These are phyloP conservation scores for Lobophora halterata DNA, from an alignment of 2,888 invertebrate genomes.

Conservation along the genomic window DNA sequence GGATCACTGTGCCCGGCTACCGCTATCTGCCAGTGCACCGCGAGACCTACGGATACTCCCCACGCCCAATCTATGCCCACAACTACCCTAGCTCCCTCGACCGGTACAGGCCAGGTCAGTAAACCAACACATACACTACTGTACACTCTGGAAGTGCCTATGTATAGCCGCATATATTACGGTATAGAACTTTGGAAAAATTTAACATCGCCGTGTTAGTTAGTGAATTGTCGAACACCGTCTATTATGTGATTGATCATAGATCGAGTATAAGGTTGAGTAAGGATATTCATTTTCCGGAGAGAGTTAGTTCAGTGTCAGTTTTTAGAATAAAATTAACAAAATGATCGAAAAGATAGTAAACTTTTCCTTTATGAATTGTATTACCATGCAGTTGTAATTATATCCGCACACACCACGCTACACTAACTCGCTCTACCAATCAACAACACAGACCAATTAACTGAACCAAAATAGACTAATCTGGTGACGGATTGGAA, in stretches of 20 bases:
- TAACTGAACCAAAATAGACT: slow-evolving; percentile 35
- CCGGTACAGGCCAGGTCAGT: slow-evolving; percentile 93
- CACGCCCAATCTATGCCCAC: slow-evolving; percentile 92
- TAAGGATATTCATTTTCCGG: too few species aligned
- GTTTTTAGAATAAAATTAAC: too few species aligned
- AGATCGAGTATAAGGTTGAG: too few species aligned
- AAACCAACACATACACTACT: slow-evolving; percentile 31
- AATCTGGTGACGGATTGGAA: slow-evolving; percentile 37
- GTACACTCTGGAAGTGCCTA: slow-evolving; percentile 12
- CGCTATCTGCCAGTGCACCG: slow-evolving; percentile 95
- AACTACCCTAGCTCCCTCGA: slow-evolving; percentile 88
- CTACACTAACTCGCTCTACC: slow-evolving; percentile 45
- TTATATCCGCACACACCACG: slow-evolving; percentile 29
- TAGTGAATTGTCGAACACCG: too few species aligned
- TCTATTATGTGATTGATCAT: too few species aligned
- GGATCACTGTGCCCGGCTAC: slow-evolving; percentile 93
- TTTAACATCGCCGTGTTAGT: too few species aligned
- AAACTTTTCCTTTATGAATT: slow-evolving; percentile 1
- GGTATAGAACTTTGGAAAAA: slow-evolving; percentile 3
- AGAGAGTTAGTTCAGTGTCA: too few species aligned
- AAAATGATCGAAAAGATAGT: slow-evolving; percentile 2
- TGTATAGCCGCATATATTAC: slow-evolving; percentile 8
- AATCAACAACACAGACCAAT: slow-evolving; percentile 31
- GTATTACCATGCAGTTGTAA: slow-evolving; percentile 18
- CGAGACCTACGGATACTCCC: slow-evolving; percentile 94